Conservation (phyloP, 2,797 vertebrate genomes). For the Babyrousa celebensis region DNA sequence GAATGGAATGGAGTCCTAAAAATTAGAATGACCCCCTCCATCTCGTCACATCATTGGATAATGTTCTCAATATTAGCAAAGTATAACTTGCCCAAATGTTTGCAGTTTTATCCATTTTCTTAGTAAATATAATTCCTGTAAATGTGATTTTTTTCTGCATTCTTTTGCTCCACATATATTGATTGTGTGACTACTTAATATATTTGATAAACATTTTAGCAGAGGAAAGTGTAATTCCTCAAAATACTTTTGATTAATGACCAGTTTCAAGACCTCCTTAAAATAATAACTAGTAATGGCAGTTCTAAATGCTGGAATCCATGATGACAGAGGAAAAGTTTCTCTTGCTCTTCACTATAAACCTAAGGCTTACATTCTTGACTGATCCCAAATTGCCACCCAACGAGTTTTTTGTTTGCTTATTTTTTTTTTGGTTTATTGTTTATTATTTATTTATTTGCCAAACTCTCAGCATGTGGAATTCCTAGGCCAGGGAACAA, state of each 20-base stretch:
- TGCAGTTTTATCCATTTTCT: not conserved
- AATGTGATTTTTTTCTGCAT: not conserved
- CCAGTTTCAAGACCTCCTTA: not conserved
- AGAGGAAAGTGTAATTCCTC: not conserved
- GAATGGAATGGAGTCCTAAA: rapidly evolving
- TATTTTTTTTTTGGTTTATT: not conserved
- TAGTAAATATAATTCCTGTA: not conserved
- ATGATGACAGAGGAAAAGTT: not conserved
- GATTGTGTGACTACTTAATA: not conserved
- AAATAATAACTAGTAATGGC: not conserved
- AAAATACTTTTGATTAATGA: not conserved
- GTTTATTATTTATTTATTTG: no score
- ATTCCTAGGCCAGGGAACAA: no score
- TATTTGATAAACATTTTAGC: not conserved
- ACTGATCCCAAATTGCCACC: not conserved
- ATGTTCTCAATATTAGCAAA: not conserved
- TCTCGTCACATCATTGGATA: not conserved
- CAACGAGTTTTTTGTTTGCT: not conserved
- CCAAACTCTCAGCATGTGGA: no score
- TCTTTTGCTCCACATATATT: not conserved
- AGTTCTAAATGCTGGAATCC: not conserved
- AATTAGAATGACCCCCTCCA: not conserved
- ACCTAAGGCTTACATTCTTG: not conserved
- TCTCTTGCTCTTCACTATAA: not conserved
- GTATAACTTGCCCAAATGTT: not conserved